phyloP scores from a whole-genome alignment of 2,797 vertebrate genomes.

The Acrocephalus scirpaceus region DNA sequence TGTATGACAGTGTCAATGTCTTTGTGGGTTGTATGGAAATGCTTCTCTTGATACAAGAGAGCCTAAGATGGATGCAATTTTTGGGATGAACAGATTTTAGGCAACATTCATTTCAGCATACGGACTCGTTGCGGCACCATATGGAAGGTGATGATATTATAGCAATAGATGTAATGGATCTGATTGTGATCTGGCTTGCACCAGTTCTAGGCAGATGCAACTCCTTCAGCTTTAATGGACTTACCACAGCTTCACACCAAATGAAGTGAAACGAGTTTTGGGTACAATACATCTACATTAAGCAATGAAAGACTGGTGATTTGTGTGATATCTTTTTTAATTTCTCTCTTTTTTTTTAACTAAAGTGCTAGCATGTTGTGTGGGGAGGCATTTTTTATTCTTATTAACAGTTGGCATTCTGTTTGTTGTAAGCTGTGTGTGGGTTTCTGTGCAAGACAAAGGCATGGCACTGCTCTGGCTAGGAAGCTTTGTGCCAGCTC shows the following conservation, averaged over 20 bases:
- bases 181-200: conserved; percentile 12
- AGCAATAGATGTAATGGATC: background rate
- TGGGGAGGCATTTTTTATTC: conserved; percentile 7
- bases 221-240: conserved; percentile 22
- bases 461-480: conserved; percentile 45
- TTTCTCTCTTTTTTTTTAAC: background rate
- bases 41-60: background rate
- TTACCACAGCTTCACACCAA: conserved; percentile 17
- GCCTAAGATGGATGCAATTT: background rate
- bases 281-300: conserved; percentile 18
- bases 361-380: background rate
- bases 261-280: conserved; percentile 10
- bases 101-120: conserved; percentile 30
- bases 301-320: background rate
- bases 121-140: background rate
- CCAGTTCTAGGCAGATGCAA: conserved; percentile 42
- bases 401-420: conserved; percentile 28
- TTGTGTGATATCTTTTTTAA: background rate
- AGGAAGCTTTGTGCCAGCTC: conserved; percentile 26
- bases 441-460: conserved; percentile 58
- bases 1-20: background rate
- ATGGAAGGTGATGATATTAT: conserved; percentile 38
- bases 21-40: background rate
- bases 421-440: conserved; percentile 38
- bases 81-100: conserved; percentile 12